Evolutionary conservation across 1,140 invertebrate genomes (phyloP).

Genomic region (Ditylenchus dipsaci): DNA sequence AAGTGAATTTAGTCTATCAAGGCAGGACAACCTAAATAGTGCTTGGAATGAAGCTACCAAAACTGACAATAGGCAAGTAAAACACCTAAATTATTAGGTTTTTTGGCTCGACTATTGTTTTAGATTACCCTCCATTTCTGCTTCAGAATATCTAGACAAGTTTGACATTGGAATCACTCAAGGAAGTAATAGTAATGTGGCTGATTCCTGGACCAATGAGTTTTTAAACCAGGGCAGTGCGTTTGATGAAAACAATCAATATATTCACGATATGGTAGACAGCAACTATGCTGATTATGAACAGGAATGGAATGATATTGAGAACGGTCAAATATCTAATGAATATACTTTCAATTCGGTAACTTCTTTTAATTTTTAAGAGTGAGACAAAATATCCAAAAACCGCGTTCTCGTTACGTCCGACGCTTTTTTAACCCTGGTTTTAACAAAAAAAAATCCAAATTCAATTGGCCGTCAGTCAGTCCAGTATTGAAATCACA

Average conservation of each 20-base stretch:
- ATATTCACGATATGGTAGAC: constrained; percentile 1
- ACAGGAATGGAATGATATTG: constrained; percentile 18
- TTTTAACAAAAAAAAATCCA: no score
- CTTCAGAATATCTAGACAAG: constrained; percentile 65
- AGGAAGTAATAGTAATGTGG: constrained; percentile 49
- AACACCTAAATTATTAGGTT: background rate
- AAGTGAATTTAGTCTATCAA: background rate
- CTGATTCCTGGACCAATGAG: constrained; percentile 64
- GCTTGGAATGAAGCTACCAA: constrained; percentile 4
- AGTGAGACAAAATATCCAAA: constrained; percentile 10
- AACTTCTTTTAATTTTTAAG: constrained; percentile 6
- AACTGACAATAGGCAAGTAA: constrained; percentile 5
- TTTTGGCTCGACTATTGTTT: no score
- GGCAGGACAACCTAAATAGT: background rate
- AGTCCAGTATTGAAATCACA: no score
- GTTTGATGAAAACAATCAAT: constrained; percentile 5
- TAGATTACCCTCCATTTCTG: constrained; percentile 61
- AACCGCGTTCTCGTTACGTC: constrained; percentile 45
- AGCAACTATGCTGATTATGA: constrained; percentile 14
- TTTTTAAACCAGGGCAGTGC: constrained; percentile 52
- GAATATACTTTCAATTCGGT: constrained; percentile 15
- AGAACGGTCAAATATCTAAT: background rate
- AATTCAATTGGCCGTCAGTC: no score
- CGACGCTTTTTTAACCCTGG: no score
- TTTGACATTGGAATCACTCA: constrained; percentile 56